These are phyloP conservation scores for Zeuzera pyrina DNA, from an alignment of 2,888 invertebrate species.

Conservation along the genomic window DNA sequence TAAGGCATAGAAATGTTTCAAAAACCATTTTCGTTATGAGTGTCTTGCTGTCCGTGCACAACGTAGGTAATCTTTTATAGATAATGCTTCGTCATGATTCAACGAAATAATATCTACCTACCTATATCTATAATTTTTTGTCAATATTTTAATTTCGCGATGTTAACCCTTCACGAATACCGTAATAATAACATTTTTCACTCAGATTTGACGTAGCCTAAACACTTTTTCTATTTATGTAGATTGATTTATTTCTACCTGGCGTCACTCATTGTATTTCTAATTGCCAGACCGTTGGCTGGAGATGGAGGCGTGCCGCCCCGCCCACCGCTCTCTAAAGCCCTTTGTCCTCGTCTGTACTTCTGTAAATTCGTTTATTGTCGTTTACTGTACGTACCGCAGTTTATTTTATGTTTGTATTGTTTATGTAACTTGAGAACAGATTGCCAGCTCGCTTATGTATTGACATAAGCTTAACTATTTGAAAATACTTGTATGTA, in stretches of 20 bases:
- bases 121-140: background rate
- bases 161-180: background rate
- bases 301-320: constrained; percentile 50
- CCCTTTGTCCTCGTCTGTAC: constrained; percentile 48
- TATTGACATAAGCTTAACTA: too few relatives aligned
- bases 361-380: constrained; percentile 38
- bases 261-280: constrained; percentile 40
- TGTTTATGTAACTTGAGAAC: constrained; percentile 60
- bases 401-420: constrained; percentile 57
- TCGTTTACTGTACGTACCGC: constrained; percentile 36
- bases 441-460: too few relatives aligned
- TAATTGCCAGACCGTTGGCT: constrained; percentile 38
- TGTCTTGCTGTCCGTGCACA: too few relatives aligned
- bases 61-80: too few relatives aligned
- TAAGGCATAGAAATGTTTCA: too few relatives aligned
- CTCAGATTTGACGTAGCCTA: constrained; percentile 1
- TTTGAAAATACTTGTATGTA: too few relatives aligned
- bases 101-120: too few relatives aligned
- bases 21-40: too few relatives aligned
- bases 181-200: constrained; percentile 5
- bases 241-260: constrained; percentile 53
- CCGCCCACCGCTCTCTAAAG: constrained; percentile 50
- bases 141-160: background rate
- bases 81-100: too few relatives aligned
- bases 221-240: constrained; percentile 27